Percentiles rank a stretch among this genome's conserved stretches.
Conservation (phyloP, 2,113 vertebrate species). For the Isichthys henryi region DNA sequence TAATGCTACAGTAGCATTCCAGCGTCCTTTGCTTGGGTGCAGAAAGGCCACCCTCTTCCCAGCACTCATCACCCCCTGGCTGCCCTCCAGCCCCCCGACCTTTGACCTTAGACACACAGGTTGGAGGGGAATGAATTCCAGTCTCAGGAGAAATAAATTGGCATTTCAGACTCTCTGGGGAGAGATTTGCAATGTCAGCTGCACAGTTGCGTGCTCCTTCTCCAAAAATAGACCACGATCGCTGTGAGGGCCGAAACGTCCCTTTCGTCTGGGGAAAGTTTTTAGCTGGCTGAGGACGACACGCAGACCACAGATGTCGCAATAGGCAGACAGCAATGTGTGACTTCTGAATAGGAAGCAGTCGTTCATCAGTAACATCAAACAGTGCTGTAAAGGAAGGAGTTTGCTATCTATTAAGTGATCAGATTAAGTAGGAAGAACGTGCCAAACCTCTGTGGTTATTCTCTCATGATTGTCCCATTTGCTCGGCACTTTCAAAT, state of each 20-base stretch:
- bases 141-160: background rate
- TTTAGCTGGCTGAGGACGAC: background rate
- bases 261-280: background rate
- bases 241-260: background rate
- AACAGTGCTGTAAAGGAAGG: background rate
- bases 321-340: background rate
- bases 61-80: background rate
- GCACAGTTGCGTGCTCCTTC: background rate
- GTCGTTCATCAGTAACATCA: background rate
- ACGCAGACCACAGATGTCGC: background rate
- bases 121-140: background rate
- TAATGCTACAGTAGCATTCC: background rate
- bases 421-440: background rate
- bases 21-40: background rate
- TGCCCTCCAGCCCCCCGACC: background rate
- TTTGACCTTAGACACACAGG: background rate
- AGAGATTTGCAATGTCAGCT: background rate
- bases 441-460: background rate
- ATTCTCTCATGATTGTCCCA: background rate
- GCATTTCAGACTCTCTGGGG: conserved; percentile 4
- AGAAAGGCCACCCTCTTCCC: conserved; percentile 8
- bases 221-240: background rate
- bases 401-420: background rate
- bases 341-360: background rate
- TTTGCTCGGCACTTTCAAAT: background rate